Percentiles rank a stretch among this genome's conserved stretches.
These are phyloP conservation scores for Aphidius gifuensis DNA, from an alignment of 1,140 invertebrate species.

Conservation along the genomic window DNA sequence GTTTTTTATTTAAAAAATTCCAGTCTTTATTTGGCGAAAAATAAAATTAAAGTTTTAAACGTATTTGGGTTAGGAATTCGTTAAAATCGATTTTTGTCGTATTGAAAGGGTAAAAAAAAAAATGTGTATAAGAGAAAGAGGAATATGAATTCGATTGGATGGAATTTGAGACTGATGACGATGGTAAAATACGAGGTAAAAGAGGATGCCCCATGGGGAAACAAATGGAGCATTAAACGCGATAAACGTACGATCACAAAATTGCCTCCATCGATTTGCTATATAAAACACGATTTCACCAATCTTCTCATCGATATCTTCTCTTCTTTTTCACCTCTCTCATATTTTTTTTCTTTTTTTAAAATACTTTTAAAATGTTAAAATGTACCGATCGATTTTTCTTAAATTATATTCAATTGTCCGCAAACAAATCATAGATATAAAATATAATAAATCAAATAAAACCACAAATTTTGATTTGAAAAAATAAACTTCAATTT, in stretches of 20 bases:
- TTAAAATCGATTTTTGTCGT: neutral
- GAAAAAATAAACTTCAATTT: neutral
- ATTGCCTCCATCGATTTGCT: constrained; percentile 33
- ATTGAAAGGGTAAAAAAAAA: neutral
- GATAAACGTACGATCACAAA: constrained; percentile 30
- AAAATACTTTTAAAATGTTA: neutral
- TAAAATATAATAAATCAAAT: neutral
- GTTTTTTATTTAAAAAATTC: too few species aligned
- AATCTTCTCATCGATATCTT: constrained; percentile 5
- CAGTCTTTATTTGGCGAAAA: neutral
- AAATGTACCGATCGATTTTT: constrained; percentile 2
- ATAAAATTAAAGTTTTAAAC: neutral
- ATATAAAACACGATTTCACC: constrained; percentile 20
- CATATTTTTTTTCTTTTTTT: neutral
- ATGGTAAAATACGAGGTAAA: neutral
- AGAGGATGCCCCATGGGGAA: constrained; percentile 26
- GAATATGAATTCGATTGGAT: neutral
- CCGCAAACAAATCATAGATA: too few species aligned
- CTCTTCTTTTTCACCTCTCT: constrained; percentile 1
- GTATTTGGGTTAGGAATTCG: too few species aligned
- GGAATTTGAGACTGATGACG: constrained; percentile 4
- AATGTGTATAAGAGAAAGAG: neutral
- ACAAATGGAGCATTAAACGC: constrained; percentile 36
- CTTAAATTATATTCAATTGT: neutral
- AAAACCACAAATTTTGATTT: neutral